phyloP scores from a whole-genome alignment of 2,888 invertebrate genomes.

The Escarpia spicata region DNA sequence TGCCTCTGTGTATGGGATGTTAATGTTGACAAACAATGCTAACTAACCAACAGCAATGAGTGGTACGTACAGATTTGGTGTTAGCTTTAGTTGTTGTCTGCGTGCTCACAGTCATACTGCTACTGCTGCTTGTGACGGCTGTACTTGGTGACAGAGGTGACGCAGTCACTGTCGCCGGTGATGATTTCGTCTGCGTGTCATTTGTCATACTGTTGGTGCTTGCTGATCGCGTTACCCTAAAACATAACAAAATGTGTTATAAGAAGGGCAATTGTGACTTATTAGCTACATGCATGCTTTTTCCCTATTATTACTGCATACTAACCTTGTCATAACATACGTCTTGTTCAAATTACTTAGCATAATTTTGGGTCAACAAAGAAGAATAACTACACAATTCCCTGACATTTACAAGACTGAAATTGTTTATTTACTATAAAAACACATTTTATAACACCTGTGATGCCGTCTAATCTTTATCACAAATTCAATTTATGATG shows the following conservation, averaged over 20 bases:
- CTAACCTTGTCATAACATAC: background rate
- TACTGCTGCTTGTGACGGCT: slow-evolving; percentile 19
- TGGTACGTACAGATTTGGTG: background rate
- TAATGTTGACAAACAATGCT: no score
- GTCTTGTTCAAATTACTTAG: background rate
- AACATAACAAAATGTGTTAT: background rate
- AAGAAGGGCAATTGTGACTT: background rate
- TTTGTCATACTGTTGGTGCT: slow-evolving; percentile 13
- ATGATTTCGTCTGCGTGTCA: background rate
- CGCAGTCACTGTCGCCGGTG: background rate
- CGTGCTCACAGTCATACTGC: slow-evolving; percentile 6
- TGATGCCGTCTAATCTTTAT: no score
- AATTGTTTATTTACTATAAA: no score
- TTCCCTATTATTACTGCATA: background rate
- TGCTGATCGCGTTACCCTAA: slow-evolving; percentile 1
- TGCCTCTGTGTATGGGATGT: no score
- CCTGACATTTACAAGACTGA: no score
- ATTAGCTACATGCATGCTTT: background rate
- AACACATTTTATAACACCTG: no score
- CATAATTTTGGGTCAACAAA: background rate
- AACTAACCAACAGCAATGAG: background rate
- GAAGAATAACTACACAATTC: no score
- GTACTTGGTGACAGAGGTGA: background rate
- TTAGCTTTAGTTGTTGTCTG: slow-evolving; percentile 2
- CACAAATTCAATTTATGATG: no score